phyloP scores from a whole-genome alignment of 2,797 vertebrate species.

The Cottoperca gobio region DNA sequence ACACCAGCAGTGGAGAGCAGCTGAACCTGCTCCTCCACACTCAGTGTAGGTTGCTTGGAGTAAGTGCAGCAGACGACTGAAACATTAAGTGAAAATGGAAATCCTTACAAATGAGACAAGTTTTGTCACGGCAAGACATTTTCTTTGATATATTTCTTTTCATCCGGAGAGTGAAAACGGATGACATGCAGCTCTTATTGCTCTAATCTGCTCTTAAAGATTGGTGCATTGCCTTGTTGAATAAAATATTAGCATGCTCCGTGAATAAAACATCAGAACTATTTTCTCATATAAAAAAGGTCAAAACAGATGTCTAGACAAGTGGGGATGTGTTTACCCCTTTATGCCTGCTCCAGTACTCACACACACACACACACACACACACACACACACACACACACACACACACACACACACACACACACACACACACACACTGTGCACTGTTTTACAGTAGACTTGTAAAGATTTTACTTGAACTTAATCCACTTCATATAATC shows the following conservation, averaged over 20 bases:
- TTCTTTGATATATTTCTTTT: conserved; percentile 63
- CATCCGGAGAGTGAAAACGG: conserved; percentile 47
- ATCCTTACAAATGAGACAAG: conserved; percentile 37
- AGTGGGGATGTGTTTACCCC: conserved; percentile 30
- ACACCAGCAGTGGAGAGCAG: too few relatives aligned
- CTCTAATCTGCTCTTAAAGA: conserved; percentile 47
- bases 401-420: too few relatives aligned
- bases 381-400: not conserved
- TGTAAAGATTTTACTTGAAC: not conserved
- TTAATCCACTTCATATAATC: not conserved
- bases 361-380: not conserved
- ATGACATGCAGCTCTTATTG: conserved; percentile 45
- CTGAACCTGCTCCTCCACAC: not conserved
- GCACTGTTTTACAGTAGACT: not conserved
- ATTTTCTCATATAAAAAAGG: conserved; percentile 58
- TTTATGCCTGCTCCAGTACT: not conserved
- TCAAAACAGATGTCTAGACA: conserved; percentile 64
- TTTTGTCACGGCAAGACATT: conserved; percentile 45
- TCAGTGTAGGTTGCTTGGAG: conserved; percentile 5
- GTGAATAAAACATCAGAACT: conserved; percentile 65
- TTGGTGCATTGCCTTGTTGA: conserved; percentile 38
- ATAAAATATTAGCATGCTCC: conserved; percentile 49
- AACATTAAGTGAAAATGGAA: conserved; percentile 44
- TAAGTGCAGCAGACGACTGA: conserved; percentile 14
- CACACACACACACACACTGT: not conserved